Evolutionary conservation across 1,140 invertebrate genomes (phyloP), one percentile per base, ranked within the genome.

Genomic region (Drosophila suzukii): DNA sequence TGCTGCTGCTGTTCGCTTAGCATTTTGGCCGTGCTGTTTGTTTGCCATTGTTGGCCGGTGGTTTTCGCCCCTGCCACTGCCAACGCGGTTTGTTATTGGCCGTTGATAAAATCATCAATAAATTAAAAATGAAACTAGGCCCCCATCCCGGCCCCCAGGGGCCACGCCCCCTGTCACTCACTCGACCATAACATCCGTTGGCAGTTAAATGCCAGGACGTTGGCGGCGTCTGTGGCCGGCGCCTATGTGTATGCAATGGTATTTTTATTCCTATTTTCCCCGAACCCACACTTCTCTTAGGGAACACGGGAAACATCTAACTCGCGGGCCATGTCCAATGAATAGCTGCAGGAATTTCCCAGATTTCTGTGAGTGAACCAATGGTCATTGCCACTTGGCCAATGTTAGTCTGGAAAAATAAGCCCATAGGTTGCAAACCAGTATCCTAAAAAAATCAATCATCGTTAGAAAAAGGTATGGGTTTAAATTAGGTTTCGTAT

Each of bases 101-200:
- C 78, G 72, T 51, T 66, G 78, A 81, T 81, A 81, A 81, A 81
- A 81, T 81, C 72, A 81, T 77, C 78, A 81, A 81, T 81, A 81
- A 81, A 81, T 81, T 81, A 81, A 81, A 81, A 81, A 81, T 57
- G 72, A 76, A 81, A 76, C 78, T 76, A 81, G 78, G 65, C 60
- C 51, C 59, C 54, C 13, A n/a, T 20, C 0, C 27, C 17, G 7
- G 54, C 6, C 32, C 51, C 54, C 39, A 54, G 15, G 44, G 36
- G 65, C 36, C 65, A 77, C 57, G 74, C 65, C 57, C 43, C 72
- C 63, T 60, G 65, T 81, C 78, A 81, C 49, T 81, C 78, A 72
- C 27, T 54, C 51, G 72, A 57, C 73, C 72, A 60, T 56, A 56
- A 66, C 43, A 79, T 77, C 68, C 60, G 67, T 54, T 77, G 55